A percentile compares a stretch with the other conserved stretches of the same genome.
These are phyloP conservation scores for Zaprionus ghesquierei DNA, from an alignment of 1,140 invertebrate genomes.

Conservation along the genomic window DNA sequence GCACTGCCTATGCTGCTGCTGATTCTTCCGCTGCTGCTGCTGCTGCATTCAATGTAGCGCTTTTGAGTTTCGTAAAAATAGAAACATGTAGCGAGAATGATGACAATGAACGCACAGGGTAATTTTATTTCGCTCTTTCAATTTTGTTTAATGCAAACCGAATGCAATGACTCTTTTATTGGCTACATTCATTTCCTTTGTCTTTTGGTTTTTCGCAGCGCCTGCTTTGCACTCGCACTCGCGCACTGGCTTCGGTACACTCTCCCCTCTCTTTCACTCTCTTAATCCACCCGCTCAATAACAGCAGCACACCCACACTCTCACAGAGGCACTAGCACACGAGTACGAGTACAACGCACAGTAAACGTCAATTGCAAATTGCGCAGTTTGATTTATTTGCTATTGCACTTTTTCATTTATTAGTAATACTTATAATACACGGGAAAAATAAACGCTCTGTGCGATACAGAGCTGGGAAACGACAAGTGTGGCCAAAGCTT, in stretches of 20 bases:
- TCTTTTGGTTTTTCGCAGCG: constrained; percentile 41
- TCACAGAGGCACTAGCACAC: constrained; percentile 18
- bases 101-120: constrained; percentile 9
- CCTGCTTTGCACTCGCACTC: constrained; percentile 34
- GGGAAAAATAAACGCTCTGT: constrained; percentile 34
- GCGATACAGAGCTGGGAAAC: constrained; percentile 22
- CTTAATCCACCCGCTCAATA: constrained; percentile 7
- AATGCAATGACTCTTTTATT: constrained; percentile 20
- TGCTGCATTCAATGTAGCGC: constrained; percentile 14
- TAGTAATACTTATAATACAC: constrained; percentile 27
- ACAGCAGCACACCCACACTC: constrained; percentile 1
- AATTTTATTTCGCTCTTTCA: neutral
- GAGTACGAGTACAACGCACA: constrained; percentile 9
- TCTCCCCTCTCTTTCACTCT: constrained; percentile 24
- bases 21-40: constrained; percentile 9
- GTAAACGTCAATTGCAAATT: constrained; percentile 32
- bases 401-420: constrained; percentile 38
- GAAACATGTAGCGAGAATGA: constrained; percentile 12
- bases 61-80: constrained; percentile 15
- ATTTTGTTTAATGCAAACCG: constrained; percentile 23
- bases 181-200: constrained; percentile 37
- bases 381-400: constrained; percentile 39
- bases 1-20: neutral
- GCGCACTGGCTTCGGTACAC: constrained; percentile 37
- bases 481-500: constrained; percentile 23